Conservation (phyloP, 2,888 invertebrate species). For the Lydus trimaculatus region DNA sequence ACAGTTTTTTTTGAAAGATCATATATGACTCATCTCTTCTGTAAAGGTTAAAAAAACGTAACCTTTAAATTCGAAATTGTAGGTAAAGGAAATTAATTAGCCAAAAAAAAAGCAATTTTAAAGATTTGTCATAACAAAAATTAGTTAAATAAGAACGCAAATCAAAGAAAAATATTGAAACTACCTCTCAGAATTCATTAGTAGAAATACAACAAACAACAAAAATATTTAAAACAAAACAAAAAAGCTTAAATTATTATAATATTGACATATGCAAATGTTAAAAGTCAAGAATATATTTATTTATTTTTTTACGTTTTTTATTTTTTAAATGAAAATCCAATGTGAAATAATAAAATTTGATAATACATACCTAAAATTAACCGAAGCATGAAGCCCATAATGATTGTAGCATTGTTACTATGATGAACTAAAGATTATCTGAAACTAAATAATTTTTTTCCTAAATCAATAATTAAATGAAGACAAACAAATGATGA, state of each 20-base stretch:
- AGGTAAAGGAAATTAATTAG: too few species aligned
- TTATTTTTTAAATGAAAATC: neutral
- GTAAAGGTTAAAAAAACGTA: too few species aligned
- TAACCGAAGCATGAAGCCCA: slow-evolving; percentile 57
- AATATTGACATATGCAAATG: slow-evolving; percentile 1
- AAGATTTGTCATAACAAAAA: too few species aligned
- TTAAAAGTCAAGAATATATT: neutral
- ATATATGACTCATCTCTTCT: too few species aligned
- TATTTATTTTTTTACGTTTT: too few species aligned
- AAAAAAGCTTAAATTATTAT: neutral
- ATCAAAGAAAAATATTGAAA: too few species aligned
- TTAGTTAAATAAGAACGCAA: too few species aligned
- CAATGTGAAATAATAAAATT: neutral
- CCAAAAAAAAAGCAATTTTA: too few species aligned
- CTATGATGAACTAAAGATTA: slow-evolving; percentile 42
- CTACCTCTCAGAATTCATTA: too few species aligned
- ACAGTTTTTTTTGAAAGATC: too few species aligned
- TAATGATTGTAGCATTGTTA: slow-evolving; percentile 54
- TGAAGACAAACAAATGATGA: neutral
- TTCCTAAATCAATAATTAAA: neutral
- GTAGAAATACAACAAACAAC: neutral
- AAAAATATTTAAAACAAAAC: too few species aligned
- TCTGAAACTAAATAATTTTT: slow-evolving; percentile 47
- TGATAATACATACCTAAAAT: slow-evolving; percentile 52
- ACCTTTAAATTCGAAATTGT: too few species aligned